Evolutionary conservation across 1,140 invertebrate genomes (phyloP), one percentile per base, ranked within the genome.

Genomic region (Camponotus vicinus): DNA sequence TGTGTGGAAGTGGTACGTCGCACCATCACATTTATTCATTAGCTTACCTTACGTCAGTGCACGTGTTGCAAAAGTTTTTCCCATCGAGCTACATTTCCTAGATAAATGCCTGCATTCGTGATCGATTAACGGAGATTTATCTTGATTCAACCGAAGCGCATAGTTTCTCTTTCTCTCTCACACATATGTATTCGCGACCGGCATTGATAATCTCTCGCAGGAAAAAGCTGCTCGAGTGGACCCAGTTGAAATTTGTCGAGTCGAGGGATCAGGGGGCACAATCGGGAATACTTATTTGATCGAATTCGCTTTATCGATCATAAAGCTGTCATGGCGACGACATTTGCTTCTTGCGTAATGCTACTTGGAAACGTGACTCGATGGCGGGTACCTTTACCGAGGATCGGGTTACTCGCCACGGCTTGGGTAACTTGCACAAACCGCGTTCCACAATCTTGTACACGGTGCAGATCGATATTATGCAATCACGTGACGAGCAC

Each of bases 301-400:
- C 61, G 69, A 52, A 87, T 83, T 55, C n/a, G 32, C 27, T 67
- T 66, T 61, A 71, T 59, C 79, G 79, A 88, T 88, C 42, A 76
- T 84, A 87, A 88, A 78, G 70, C 87, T 73, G 86, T 84, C 64
- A 85, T 69, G 73, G 34, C 49, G 59, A 61, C 69, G 64, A 55
- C 57, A 8, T 64, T 64, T 64, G 85, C 59, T 21, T 57, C 70
- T 87, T 77, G 79, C 87, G 71, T 61, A 89, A 88, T 78, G 42
- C 69, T 21, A 69, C 66, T 57, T 64, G 83, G 87, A 86, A 89
- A 89, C 88, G 77, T 66, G 88, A 89, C 73, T 86, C 84, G 88
- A 77, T 83, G 71, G 42, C 59, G 42, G 85, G 57, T 57, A 49
- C 52, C 80, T 79, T 76, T 86, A 9, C 64, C 77, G 37, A 83